A percentile compares a stretch with the other conserved stretches of the same genome.
These are phyloP conservation scores for Corythornis madagascariensis DNA, from an alignment of 2,113 vertebrate species.

Conservation along the genomic window DNA sequence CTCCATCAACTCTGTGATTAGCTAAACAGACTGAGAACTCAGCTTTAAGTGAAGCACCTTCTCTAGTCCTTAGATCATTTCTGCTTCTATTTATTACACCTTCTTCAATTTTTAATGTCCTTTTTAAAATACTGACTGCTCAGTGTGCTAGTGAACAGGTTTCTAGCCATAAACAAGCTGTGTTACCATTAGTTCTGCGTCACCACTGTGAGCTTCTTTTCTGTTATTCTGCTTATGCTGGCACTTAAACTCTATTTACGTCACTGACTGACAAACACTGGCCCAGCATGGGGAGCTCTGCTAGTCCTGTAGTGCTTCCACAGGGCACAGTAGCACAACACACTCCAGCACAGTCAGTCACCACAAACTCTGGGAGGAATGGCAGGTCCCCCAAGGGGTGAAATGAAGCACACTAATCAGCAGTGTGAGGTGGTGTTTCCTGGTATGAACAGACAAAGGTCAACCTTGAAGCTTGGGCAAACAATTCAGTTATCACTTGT, in stretches of 20 bases:
- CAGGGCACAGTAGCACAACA: background rate
- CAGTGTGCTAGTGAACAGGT: background rate
- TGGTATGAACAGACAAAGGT: background rate
- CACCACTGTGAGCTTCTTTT: background rate
- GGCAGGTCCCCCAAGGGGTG: background rate
- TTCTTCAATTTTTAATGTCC: constrained; percentile 25
- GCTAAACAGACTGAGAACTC: constrained; percentile 13
- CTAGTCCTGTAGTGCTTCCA: background rate
- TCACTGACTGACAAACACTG: background rate
- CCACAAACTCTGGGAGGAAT: background rate
- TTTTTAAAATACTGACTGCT: background rate
- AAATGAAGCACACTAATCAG: background rate
- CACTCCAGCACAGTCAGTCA: background rate
- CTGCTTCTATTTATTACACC: constrained; percentile 5
- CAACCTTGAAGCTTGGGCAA: background rate
- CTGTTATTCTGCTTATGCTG: background rate
- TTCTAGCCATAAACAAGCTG: background rate
- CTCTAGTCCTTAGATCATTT: background rate
- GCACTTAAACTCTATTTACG: background rate
- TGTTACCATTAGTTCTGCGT: background rate
- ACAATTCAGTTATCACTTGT: background rate
- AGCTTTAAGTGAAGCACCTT: constrained; percentile 27
- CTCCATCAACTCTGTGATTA: constrained; percentile 5
- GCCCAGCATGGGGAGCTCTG: background rate
- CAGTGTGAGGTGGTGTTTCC: background rate